A percentile compares a stretch with the other conserved stretches of the same genome.
phyloP scores from a whole-genome alignment of 2,888 invertebrate species.

The Lagria hirta region DNA sequence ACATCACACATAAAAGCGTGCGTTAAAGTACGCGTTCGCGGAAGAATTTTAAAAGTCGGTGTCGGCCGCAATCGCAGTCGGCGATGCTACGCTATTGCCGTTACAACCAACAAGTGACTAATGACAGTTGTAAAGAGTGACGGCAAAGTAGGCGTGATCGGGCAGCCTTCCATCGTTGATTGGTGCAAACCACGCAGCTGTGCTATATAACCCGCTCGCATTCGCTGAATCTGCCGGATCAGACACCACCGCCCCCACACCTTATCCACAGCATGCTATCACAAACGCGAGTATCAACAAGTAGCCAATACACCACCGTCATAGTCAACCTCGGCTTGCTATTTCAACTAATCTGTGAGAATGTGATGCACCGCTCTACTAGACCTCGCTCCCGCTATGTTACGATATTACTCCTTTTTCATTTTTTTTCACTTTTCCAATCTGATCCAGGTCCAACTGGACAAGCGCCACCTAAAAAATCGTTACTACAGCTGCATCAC shows the following conservation, averaged over 20 bases:
- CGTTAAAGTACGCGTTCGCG: constrained; percentile 15
- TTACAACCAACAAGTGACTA: constrained; percentile 43
- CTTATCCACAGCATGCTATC: constrained; percentile 39
- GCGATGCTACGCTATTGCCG: constrained; percentile 33
- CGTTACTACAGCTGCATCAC: constrained; percentile 11
- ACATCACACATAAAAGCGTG: constrained; percentile 23
- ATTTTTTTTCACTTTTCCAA: constrained; percentile 2
- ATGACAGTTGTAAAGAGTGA: constrained; percentile 42
- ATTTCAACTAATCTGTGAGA: constrained; percentile 27
- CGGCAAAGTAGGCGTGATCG: constrained; percentile 48
- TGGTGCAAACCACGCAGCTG: constrained; percentile 52
- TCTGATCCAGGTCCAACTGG: constrained; percentile 2
- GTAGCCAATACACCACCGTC: constrained; percentile 54
- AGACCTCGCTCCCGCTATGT: constrained; percentile 23
- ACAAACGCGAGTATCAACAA: constrained; percentile 50
- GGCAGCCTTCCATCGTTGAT: constrained; percentile 49
- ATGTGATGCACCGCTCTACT: constrained; percentile 16
- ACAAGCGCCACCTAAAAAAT: constrained; percentile 11
- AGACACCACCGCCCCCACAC: constrained; percentile 51
- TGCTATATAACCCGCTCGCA: constrained; percentile 46
- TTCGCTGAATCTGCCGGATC: constrained; percentile 47
- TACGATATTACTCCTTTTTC: too few relatives aligned
- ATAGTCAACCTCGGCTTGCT: constrained; percentile 29
- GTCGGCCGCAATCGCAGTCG: too few relatives aligned
- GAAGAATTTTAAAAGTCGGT: too few relatives aligned